These are phyloP conservation scores for Portunus trituberculatus DNA, from an alignment of 1,140 invertebrate species.

Conservation along the genomic window DNA sequence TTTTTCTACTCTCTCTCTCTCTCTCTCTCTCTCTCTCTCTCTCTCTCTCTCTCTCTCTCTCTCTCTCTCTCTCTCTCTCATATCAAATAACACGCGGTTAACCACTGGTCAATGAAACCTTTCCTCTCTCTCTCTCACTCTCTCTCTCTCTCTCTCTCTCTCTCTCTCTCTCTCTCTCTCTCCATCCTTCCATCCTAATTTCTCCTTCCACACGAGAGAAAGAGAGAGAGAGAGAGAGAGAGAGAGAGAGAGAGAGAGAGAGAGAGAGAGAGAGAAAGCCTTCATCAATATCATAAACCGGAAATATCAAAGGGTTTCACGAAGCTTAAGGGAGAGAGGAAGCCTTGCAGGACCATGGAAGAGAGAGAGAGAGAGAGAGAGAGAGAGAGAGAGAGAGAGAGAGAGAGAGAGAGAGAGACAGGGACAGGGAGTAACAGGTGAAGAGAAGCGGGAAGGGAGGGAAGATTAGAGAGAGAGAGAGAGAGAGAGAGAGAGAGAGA, in stretches of 20 bases:
- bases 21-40: too few relatives aligned
- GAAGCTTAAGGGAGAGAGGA: background rate
- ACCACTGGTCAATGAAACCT: too few relatives aligned
- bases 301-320: background rate
- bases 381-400: background rate
- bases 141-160: too few relatives aligned
- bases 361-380: conserved; percentile 27
- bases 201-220: background rate
- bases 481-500: background rate
- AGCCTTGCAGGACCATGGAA: background rate
- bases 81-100: too few relatives aligned
- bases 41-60: too few relatives aligned
- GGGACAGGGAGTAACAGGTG: background rate
- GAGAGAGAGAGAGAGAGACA: too few relatives aligned
- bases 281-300: background rate
- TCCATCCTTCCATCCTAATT: background rate
- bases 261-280: background rate
- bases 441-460: background rate
- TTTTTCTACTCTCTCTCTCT: too few relatives aligned
- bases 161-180: too few relatives aligned
- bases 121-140: too few relatives aligned
- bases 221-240: conserved; percentile 33
- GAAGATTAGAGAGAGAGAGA: background rate
- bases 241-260: conserved; percentile 31
- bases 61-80: too few relatives aligned